A percentile compares a stretch with the other conserved stretches of the same genome.
These are phyloP conservation scores for Corydoras sp. DNA, from an alignment of 2,113 vertebrate species.

Conservation along the genomic window DNA sequence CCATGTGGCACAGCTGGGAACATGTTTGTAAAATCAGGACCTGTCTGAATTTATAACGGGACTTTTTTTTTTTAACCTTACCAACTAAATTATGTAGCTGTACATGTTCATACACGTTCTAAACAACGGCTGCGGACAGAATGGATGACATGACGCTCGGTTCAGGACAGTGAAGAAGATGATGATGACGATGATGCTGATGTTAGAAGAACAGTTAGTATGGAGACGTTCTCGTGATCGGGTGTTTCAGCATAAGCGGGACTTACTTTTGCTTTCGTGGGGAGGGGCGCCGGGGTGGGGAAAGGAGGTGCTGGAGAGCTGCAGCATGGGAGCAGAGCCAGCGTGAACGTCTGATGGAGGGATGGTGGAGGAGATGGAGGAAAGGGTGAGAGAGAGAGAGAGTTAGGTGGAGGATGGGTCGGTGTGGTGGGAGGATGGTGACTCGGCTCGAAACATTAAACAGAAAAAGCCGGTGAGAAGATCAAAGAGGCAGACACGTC, in stretches of 20 bases:
- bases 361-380: constrained; percentile 42
- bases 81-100: no score
- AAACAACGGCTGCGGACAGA: no score
- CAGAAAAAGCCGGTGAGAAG: constrained; percentile 72
- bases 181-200: background rate
- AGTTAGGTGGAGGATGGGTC: constrained; percentile 47
- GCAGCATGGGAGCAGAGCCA: constrained; percentile 72
- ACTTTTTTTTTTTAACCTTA: no score
- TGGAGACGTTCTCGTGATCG: background rate
- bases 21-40: background rate
- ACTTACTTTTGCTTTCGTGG: constrained; percentile 76
- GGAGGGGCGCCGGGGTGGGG: constrained; percentile 65
- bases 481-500: constrained; percentile 59
- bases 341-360: constrained; percentile 69
- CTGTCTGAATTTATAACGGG: background rate
- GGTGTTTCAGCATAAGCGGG: constrained; percentile 13
- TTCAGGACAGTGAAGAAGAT: background rate
- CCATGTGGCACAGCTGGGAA: constrained; percentile 9
- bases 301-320: constrained; percentile 71
- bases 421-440: background rate
- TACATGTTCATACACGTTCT: no score
- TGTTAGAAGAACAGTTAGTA: constrained; percentile 11
- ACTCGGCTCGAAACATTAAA: constrained; percentile 44
- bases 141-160: no score
- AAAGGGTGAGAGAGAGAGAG: constrained; percentile 30